Evolutionary conservation across 92 coral and sea anemone species (phyloP), one percentile per base, ranked within the genome.

Genomic region (Porites evermanni): DNA sequence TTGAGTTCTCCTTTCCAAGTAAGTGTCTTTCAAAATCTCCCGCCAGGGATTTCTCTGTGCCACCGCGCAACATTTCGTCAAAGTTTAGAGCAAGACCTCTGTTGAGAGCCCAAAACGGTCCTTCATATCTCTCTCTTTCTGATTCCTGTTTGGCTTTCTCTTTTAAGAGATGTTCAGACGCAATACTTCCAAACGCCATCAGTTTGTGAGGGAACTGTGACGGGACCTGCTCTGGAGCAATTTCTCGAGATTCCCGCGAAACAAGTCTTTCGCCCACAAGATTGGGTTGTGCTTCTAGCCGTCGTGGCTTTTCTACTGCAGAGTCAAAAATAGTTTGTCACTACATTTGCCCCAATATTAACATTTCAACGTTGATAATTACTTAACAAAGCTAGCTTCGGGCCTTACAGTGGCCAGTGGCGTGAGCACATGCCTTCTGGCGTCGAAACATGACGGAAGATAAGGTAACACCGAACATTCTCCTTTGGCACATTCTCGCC

Each of bases 181-280:
- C 78, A 21, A 83, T 23, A 67, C 63, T 73, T 17, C 70, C 87
- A 52, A 73, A 72, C 1, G 87, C 52, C 80, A 61, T 50, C 18
- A 74, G 6, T 52, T 64, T 65, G 53, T 75, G 79, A 51, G 79
- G 56, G 54, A 61, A 75, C 19, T 61, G 74, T 3, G 50, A 26
- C 16, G 87, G 74, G 7, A 83, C 54, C 18, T 83, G 87, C n/a
- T 58, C 78, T 47, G 77, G 38, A 6, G 69, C 68, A 29, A 60
- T 38, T 70, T 70, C 86, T 20, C 87, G 87, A 52, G 72, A 61
- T 23, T 83, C 87, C 73, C 87, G 87, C 53, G 87, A 73, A 3
- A 83, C 87, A 12, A 52, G 53, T 54, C 87, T 83, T 20, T 83
- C 87, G 20, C 86, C 86, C 61, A 23, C 79, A 58, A 82, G 23